These are phyloP conservation scores for Uria lomvia DNA, from an alignment of 2,113 vertebrate species.

Conservation along the genomic window DNA sequence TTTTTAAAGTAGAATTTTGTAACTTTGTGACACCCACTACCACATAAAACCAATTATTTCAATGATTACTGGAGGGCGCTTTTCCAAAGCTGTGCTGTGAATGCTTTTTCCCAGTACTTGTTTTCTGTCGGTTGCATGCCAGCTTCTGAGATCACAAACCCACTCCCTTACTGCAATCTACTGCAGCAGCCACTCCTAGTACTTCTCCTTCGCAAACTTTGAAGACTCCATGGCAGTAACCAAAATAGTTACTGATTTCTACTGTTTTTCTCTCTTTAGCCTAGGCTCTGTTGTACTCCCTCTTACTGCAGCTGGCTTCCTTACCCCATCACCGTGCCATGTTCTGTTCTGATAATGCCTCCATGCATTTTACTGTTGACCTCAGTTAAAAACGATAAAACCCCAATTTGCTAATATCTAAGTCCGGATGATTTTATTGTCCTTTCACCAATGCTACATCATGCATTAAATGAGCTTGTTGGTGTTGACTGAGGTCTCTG, in stretches of 20 bases:
- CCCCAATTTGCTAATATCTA: neutral
- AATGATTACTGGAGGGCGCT: neutral
- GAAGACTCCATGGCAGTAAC: neutral
- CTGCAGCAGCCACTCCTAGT: neutral
- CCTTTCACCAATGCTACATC: neutral
- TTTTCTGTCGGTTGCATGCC: neutral
- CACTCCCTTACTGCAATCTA: neutral
- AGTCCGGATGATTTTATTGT: neutral
- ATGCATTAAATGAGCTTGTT: neutral
- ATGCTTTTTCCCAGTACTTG: neutral
- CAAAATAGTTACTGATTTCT: neutral
- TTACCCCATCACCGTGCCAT: rapidly evolving
- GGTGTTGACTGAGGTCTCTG: neutral
- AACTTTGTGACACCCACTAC: neutral
- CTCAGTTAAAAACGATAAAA: neutral
- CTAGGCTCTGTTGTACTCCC: neutral
- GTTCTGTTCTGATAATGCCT: neutral
- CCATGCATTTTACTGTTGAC: neutral
- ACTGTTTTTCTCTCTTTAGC: neutral
- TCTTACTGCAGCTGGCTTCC: neutral
- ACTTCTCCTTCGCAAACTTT: neutral
- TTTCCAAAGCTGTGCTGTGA: neutral
- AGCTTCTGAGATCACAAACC: neutral
- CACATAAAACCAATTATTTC: neutral
- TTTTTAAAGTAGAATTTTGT: neutral